Base-by-base conservation (phyloP, 2,113 vertebrate genomes). In the Macroglossus sobrinus region DNA sequence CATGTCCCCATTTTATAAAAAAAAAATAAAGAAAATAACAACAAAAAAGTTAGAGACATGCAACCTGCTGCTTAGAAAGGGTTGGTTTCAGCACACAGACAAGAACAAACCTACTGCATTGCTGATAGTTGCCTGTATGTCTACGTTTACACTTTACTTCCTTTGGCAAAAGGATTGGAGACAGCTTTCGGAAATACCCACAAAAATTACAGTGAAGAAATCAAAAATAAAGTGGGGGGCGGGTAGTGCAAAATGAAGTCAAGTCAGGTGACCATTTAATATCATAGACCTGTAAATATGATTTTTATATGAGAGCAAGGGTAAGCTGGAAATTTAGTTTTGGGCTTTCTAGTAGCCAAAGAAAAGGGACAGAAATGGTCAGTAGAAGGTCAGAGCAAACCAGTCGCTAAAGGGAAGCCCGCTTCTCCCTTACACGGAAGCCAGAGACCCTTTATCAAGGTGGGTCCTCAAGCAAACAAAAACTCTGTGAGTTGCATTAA, bases 111-210 rank as follows among this genome's bases (percentile, higher is more conserved):
- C 63, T 38, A 3, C 22, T 0, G 5, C 2, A 0, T 22, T 4
- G 0, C 28, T 13, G 24, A 30, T 3, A 5, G 61, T 0, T 10
- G 24, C 21, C 3, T 9, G 9, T 7, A 18, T 19, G 24, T 18
- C 61, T 0, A 5, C 1, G 3, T 55, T 71, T 28, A 21, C 35
- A 16, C 19, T 4, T 69, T 12, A 66, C 35, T 33, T 45, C 71
- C 19, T n/a, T 26, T n/a, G 40, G 79, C 55, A n/a, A n/a, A 68
- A 53, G 35, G 33, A 16, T 12, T 26, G 0, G 21, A 69, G 57
- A 57, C 24, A 22, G 40, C 30, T 79, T 79, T 92, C 30, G 35
- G 87, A 92, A 80, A 74, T 22, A n/a, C 0, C 40, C 68, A 66
- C 40, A 76, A 38, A 79, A 71, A 89, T 38, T 64, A 47, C 63